A percentile compares a stretch with the other conserved stretches of the same genome.
These are phyloP conservation scores for Magallana gigas DNA, from an alignment of 1,140 invertebrate genomes.

Conservation along the genomic window DNA sequence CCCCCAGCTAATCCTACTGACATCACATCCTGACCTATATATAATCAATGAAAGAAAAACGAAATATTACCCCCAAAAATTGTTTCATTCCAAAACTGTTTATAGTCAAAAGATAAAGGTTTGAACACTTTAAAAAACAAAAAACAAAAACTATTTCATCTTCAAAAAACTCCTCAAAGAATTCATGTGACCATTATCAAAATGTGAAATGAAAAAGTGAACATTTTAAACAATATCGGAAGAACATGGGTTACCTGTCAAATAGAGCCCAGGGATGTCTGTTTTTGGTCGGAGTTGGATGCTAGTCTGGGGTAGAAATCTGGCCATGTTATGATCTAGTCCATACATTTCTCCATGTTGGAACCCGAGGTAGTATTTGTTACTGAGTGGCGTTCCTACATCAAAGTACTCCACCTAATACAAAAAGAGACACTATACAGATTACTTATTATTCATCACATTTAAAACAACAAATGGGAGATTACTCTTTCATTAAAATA, in stretches of 20 bases:
- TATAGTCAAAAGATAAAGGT: too few relatives aligned
- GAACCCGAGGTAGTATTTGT: slow-evolving; percentile 77
- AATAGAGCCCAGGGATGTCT: slow-evolving; percentile 76
- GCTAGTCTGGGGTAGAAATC: slow-evolving; percentile 73
- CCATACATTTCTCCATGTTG: slow-evolving; percentile 79
- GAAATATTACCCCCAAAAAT: too few relatives aligned
- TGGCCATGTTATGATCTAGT: slow-evolving; percentile 72
- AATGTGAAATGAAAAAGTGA: too few relatives aligned
- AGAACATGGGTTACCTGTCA: slow-evolving; percentile 69
- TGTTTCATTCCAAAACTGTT: too few relatives aligned
- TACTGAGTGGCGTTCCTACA: slow-evolving; percentile 78
- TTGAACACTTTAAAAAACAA: too few relatives aligned
- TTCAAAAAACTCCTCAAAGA: too few relatives aligned
- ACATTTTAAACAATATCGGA: too few relatives aligned
- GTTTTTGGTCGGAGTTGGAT: slow-evolving; percentile 76
- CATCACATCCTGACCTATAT: slow-evolving; percentile 78
- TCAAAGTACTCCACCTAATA: slow-evolving; percentile 75
- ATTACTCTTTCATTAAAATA: background rate
- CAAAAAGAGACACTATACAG: background rate
- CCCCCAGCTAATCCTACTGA: slow-evolving; percentile 78
- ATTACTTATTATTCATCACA: background rate
- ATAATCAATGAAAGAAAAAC: background rate
- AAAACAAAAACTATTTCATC: too few relatives aligned
- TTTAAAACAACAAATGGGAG: background rate
- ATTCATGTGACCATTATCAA: too few relatives aligned